Evolutionary conservation across 2,888 invertebrate genomes (phyloP).

Genomic region (Acronicta aceris): DNA sequence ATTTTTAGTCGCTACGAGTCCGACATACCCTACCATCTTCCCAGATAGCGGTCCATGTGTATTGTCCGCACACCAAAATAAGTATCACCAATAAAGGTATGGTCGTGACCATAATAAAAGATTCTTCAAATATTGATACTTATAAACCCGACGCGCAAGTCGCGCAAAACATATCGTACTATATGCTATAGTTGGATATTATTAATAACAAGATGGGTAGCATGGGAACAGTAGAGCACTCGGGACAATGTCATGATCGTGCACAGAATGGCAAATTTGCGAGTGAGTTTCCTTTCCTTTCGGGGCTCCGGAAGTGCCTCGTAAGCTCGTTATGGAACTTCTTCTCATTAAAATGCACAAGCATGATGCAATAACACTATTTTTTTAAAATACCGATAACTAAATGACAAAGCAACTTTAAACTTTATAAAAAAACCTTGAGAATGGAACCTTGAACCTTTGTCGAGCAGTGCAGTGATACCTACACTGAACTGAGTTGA

Average conservation of each 20-base stretch:
- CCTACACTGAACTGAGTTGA: too few species aligned
- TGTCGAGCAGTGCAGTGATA: too few species aligned
- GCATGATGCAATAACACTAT: slow-evolving; percentile 73
- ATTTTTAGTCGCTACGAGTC: too few species aligned
- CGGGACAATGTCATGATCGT: slow-evolving; percentile 71
- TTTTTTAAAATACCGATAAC: slow-evolving; percentile 39
- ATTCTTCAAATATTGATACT: slow-evolving; percentile 1
- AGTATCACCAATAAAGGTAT: too few species aligned
- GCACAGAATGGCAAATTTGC: slow-evolving; percentile 77
- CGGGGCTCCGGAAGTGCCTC: slow-evolving; percentile 81
- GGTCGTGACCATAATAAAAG: too few species aligned
- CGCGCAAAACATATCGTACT: slow-evolving; percentile 37
- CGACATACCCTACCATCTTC: too few species aligned
- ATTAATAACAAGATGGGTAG: slow-evolving; percentile 68
- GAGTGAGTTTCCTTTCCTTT: slow-evolving; percentile 86
- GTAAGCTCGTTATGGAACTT: slow-evolving; percentile 66
- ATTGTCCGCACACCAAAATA: too few species aligned
- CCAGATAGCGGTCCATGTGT: too few species aligned
- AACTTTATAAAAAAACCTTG: too few species aligned
- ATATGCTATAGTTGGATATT: slow-evolving; percentile 62
- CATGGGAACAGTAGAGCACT: slow-evolving; percentile 69
- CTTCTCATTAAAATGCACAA: slow-evolving; percentile 78
- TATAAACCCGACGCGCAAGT: slow-evolving; percentile 21
- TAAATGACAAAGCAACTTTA: too few species aligned
- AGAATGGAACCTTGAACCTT: too few species aligned